Evolutionary conservation across 2,113 vertebrate species (phyloP).

Genomic region (Chrysemys picta): DNA sequence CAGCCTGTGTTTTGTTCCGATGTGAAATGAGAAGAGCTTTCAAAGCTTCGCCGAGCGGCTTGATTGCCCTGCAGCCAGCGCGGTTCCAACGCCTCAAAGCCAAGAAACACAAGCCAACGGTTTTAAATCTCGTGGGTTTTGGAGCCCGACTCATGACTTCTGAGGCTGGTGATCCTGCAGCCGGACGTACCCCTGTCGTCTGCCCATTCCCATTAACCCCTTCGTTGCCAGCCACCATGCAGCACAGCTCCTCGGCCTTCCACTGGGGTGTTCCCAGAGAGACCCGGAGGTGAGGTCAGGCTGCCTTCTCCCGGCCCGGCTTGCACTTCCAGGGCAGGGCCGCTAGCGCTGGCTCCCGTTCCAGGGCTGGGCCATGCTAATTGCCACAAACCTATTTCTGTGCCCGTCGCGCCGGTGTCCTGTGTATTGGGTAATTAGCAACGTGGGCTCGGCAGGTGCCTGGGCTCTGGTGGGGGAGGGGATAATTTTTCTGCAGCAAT

Average conservation of each 20-base stretch:
- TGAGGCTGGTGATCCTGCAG: neutral
- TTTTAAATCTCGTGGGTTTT: neutral
- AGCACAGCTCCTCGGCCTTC: neutral
- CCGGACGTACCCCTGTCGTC: neutral
- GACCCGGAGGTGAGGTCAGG: neutral
- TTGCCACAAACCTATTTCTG: neutral
- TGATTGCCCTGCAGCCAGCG: too few relatives aligned
- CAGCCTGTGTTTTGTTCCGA: too few relatives aligned
- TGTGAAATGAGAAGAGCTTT: neutral
- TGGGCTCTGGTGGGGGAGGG: neutral
- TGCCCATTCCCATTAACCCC: neutral
- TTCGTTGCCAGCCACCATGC: neutral
- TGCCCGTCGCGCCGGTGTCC: neutral
- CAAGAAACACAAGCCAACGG: neutral
- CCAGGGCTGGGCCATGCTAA: neutral
- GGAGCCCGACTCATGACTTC: neutral
- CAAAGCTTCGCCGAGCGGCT: too few relatives aligned
- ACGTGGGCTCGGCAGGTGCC: neutral
- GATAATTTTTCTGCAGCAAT: neutral
- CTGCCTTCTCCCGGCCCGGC: neutral
- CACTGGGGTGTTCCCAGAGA: too few relatives aligned
- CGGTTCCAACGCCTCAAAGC: neutral
- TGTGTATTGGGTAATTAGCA: neutral
- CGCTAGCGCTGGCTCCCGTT: neutral
- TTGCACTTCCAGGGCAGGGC: neutral